phyloP scores from a whole-genome alignment of 2,797 vertebrate species.

The Petrocephalus sullivani region DNA sequence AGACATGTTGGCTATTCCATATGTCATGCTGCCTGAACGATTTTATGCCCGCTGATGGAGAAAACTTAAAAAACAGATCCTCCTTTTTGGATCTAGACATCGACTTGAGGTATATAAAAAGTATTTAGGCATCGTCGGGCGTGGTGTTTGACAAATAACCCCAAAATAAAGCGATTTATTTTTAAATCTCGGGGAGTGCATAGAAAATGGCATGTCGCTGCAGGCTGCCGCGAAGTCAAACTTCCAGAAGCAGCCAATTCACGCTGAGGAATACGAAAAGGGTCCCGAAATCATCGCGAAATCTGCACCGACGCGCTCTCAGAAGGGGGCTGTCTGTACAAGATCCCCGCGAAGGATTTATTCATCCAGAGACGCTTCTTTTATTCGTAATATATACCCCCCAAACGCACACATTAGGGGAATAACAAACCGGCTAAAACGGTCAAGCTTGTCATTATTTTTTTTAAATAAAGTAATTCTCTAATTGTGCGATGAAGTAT shows the following conservation, averaged over 20 bases:
- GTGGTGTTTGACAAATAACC: background rate
- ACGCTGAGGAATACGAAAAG: background rate
- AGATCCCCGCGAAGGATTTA: background rate
- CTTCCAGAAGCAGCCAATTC: background rate
- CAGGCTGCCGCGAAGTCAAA: background rate
- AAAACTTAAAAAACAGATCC: background rate
- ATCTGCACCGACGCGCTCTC: background rate
- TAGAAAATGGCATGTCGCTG: background rate
- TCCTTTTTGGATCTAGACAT: background rate
- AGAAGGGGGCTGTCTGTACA: background rate
- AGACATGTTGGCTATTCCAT: background rate
- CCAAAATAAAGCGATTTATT: background rate
- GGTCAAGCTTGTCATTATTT: background rate
- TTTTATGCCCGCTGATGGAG: background rate
- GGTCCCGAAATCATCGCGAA: background rate
- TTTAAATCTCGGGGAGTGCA: background rate
- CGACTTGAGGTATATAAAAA: background rate
- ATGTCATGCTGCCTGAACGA: background rate
- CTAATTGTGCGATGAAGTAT: background rate
- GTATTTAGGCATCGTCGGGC: background rate
- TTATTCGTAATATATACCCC: background rate
- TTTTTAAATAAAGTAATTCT: background rate
- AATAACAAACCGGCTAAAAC: background rate
- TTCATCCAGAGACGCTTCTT: background rate
- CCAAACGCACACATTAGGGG: background rate